These are phyloP conservation scores for Drosophila athabasca DNA, from an alignment of 1,140 invertebrate species.

Conservation along the genomic window DNA sequence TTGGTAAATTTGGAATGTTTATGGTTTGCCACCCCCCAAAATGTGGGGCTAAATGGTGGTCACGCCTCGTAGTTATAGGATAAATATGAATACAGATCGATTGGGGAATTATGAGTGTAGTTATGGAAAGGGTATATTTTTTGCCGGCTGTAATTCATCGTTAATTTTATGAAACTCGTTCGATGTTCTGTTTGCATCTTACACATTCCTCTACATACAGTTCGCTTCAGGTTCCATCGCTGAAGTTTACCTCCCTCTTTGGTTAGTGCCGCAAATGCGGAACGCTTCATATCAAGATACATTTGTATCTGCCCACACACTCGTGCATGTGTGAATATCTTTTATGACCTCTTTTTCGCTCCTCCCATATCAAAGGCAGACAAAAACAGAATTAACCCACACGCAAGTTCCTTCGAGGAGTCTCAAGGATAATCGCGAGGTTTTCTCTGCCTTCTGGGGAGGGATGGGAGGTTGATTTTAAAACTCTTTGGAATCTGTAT, in stretches of 20 bases:
- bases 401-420: conserved; percentile 19
- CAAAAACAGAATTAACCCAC: too few relatives aligned
- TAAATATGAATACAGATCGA: background rate
- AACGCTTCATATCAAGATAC: conserved; percentile 65
- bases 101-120: background rate
- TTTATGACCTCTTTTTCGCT: conserved; percentile 58
- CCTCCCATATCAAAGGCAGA: conserved; percentile 28
- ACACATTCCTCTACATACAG: too few relatives aligned
- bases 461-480: conserved; percentile 29
- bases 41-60: background rate
- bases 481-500: conserved; percentile 27
- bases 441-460: conserved; percentile 8
- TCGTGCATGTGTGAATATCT: conserved; percentile 69
- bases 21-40: background rate
- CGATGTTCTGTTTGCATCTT: conserved; percentile 31
- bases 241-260: conserved; percentile 20
- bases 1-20: conserved; percentile 15
- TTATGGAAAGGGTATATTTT: background rate
- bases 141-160: conserved; percentile 18
- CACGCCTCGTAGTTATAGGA: background rate
- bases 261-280: conserved; percentile 28
- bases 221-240: background rate
- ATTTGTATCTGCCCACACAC: conserved; percentile 55
- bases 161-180: conserved; percentile 58
- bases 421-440: conserved; percentile 60